A percentile compares a stretch with the other conserved stretches of the same genome.
phyloP scores from a whole-genome alignment of 2,113 vertebrate genomes.

The Paradoxurus hermaphroditus region DNA sequence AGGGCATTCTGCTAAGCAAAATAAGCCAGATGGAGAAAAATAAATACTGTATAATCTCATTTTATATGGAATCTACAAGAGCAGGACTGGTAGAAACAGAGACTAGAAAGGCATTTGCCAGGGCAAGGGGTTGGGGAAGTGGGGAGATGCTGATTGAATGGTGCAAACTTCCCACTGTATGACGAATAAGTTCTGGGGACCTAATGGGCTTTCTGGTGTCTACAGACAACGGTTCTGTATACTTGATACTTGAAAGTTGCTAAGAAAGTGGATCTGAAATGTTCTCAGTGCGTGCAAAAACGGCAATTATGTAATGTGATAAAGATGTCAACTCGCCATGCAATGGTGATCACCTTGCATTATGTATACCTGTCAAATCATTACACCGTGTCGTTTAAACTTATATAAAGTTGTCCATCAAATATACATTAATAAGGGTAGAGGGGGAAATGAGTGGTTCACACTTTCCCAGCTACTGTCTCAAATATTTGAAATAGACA shows the following conservation, averaged over 20 bases:
- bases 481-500: slow-evolving; percentile 35
- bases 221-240: not conserved
- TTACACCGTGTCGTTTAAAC: not conserved
- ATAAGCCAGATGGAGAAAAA: not conserved
- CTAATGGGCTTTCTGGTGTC: not conserved
- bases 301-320: not conserved
- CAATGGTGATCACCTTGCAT: not conserved
- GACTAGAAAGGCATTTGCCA: not conserved
- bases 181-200: not conserved
- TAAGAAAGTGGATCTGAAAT: not conserved
- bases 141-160: not conserved
- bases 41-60: not conserved
- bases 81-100: not conserved
- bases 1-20: not conserved
- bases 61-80: not conserved
- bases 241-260: not conserved
- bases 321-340: not conserved
- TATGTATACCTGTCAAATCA: not conserved
- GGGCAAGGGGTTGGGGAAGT: not conserved
- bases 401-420: not conserved
- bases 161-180: not conserved
- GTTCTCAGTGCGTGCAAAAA: not conserved
- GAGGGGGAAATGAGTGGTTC: not conserved
- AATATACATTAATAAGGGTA: not conserved
- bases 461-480: not conserved